A percentile compares a stretch with the other conserved stretches of the same genome.
phyloP scores from a whole-genome alignment of 30 jellyfish, hydroid and myxozoan species.

The Hydractinia symbiolongicarpus region DNA sequence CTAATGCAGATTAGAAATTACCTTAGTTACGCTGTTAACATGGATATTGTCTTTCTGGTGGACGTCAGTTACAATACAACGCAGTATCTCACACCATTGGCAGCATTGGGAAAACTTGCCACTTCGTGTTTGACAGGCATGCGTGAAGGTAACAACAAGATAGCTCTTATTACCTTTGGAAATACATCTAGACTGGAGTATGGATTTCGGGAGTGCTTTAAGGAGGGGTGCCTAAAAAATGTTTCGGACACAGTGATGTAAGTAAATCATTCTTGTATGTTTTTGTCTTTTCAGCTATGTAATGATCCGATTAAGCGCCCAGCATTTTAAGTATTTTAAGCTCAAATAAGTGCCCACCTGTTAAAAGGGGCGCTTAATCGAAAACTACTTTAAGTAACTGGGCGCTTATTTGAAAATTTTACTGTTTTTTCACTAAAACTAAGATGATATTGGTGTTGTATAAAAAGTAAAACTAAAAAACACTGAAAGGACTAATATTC shows the following conservation, averaged over 20 bases:
- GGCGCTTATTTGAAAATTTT: too few species aligned
- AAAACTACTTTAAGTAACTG: too few species aligned
- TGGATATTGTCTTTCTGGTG: not conserved
- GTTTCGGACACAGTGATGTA: not conserved
- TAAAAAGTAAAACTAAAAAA: too few species aligned
- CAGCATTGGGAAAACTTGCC: not conserved
- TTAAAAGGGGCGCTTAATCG: too few species aligned
- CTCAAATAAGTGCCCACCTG: too few species aligned
- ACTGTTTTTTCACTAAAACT: too few species aligned
- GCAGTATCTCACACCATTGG: not conserved
- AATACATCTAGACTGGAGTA: not conserved
- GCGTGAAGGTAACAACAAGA: not conserved
- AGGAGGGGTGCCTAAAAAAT: not conserved
- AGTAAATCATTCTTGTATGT: not conserved
- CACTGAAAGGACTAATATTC: too few species aligned
- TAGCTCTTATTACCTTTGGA: not conserved
- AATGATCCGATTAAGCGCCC: too few species aligned
- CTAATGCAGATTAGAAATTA: not conserved
- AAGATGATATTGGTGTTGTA: too few species aligned
- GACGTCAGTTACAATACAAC: conserved; percentile 7
- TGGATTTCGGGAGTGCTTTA: not conserved
- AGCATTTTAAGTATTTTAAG: too few species aligned
- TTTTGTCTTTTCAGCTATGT: too few species aligned
- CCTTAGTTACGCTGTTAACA: not conserved
- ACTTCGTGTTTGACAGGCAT: not conserved